These are phyloP conservation scores for Monopis laevigella DNA, from an alignment of 2,888 invertebrate genomes.

Conservation along the genomic window DNA sequence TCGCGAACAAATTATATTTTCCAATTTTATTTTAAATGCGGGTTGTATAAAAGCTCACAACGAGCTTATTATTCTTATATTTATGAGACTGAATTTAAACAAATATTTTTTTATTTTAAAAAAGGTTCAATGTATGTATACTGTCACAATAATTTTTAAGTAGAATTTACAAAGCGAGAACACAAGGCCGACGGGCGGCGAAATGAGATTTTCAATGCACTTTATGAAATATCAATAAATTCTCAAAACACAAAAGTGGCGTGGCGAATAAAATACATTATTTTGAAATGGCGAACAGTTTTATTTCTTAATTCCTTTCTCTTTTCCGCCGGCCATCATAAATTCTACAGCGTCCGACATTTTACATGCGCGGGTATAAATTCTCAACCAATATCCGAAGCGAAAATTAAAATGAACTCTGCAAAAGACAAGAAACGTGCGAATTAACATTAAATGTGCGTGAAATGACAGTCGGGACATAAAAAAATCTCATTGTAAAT, in stretches of 20 bases:
- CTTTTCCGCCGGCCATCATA: conserved; percentile 31
- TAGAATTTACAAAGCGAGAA: no score
- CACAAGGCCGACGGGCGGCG: not conserved
- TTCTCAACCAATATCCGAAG: conserved; percentile 35
- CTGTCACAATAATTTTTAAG: no score
- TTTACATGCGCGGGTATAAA: conserved; percentile 40
- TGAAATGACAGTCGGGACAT: conserved; percentile 56
- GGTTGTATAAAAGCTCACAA: no score
- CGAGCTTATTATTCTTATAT: no score
- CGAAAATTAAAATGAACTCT: conserved; percentile 39
- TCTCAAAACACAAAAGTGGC: conserved; percentile 7
- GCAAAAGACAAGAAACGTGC: conserved; percentile 42
- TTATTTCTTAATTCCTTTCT: conserved; percentile 43
- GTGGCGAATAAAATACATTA: conserved; percentile 38
- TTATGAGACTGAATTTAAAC: no score
- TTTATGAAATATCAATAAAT: conserved; percentile 11
- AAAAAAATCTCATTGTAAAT: conserved; percentile 50
- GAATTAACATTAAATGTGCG: conserved; percentile 56
- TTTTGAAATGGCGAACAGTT: conserved; percentile 43
- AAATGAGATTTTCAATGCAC: not conserved
- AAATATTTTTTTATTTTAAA: no score
- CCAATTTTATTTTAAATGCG: no score
- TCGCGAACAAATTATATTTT: no score
- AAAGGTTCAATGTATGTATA: no score
- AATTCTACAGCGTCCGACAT: conserved; percentile 34